phyloP scores from a whole-genome alignment of 2,113 vertebrate species.

The Pionites leucogaster region DNA sequence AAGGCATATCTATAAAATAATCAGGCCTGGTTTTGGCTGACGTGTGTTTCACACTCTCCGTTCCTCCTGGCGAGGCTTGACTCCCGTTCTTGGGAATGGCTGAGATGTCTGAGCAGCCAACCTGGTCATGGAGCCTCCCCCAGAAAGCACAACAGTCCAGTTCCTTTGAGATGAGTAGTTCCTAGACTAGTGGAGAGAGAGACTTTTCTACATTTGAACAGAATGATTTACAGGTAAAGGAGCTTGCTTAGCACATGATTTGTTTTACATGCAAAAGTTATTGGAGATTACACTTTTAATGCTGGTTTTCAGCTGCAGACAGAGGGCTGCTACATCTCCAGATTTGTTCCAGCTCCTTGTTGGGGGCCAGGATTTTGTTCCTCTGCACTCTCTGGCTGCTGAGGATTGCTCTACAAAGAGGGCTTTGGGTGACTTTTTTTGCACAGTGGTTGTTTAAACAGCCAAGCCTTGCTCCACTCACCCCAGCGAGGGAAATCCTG shows the following conservation, averaged over 20 bases:
- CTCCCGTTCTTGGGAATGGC: fast-evolving
- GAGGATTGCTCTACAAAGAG: not conserved
- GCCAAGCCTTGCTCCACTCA: not conserved
- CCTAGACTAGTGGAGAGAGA: not conserved
- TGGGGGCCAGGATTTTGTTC: not conserved
- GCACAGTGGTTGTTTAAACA: slow-evolving; percentile 16
- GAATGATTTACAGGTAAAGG: not conserved
- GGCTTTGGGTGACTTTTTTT: not conserved
- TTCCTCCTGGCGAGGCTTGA: not conserved
- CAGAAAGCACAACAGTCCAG: fast-evolving
- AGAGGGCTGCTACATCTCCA: not conserved
- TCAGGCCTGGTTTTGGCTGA: not conserved
- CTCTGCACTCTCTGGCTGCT: not conserved
- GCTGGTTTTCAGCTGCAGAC: not conserved
- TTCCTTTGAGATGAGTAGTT: not conserved
- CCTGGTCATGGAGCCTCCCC: not conserved
- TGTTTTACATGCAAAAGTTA: not conserved
- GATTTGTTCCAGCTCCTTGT: slow-evolving; percentile 9
- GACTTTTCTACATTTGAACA: not conserved
- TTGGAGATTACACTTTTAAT: not conserved
- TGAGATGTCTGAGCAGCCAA: not conserved
- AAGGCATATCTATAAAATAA: not conserved
- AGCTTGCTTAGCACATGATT: not conserved
- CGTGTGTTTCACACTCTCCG: not conserved
- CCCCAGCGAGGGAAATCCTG: slow-evolving; percentile 23